A percentile compares a stretch with the other conserved stretches of the same genome.
These are phyloP conservation scores for Semaprochilodus insignis DNA, from an alignment of 2,797 vertebrate species.

Conservation along the genomic window DNA sequence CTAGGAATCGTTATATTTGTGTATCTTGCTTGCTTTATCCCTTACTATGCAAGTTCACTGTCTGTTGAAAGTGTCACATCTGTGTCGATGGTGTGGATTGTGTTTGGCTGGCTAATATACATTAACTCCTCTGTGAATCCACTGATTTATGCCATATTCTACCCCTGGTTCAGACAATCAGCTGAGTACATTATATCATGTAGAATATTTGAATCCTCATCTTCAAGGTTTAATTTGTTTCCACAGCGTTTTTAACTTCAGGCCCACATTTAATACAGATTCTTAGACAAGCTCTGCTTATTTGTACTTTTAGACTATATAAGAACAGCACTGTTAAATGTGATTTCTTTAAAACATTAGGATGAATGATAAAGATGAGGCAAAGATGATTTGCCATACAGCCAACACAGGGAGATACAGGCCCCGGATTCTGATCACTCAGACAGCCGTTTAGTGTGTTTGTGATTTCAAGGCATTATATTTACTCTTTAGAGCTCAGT, in stretches of 20 bases:
- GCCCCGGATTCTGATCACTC: no score
- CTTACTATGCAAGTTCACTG: slow-evolving; percentile 65
- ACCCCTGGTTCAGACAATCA: slow-evolving; percentile 70
- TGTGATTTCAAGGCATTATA: no score
- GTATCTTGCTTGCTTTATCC: slow-evolving; percentile 68
- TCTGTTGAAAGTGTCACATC: slow-evolving; percentile 51
- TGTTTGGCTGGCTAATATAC: slow-evolving; percentile 65
- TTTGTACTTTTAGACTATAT: no score
- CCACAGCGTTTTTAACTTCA: slow-evolving; percentile 4
- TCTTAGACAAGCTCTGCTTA: no score
- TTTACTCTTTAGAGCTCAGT: no score
- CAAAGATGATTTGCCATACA: no score
- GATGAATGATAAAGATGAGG: no score
- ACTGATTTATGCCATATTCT: slow-evolving; percentile 71
- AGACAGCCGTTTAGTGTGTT: no score
- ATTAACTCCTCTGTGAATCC: slow-evolving; percentile 72
- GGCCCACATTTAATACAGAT: no score
- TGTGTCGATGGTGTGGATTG: slow-evolving; percentile 36
- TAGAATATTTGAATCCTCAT: slow-evolving; percentile 58
- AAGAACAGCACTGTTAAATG: no score
- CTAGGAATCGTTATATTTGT: slow-evolving; percentile 64
- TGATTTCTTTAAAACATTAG: no score
- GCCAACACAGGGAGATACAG: no score
- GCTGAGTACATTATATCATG: slow-evolving; percentile 64
- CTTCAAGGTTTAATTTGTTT: slow-evolving; percentile 41